Base-by-base conservation (phyloP, 2,888 invertebrate genomes). In the Calephelis perditalis region DNA sequence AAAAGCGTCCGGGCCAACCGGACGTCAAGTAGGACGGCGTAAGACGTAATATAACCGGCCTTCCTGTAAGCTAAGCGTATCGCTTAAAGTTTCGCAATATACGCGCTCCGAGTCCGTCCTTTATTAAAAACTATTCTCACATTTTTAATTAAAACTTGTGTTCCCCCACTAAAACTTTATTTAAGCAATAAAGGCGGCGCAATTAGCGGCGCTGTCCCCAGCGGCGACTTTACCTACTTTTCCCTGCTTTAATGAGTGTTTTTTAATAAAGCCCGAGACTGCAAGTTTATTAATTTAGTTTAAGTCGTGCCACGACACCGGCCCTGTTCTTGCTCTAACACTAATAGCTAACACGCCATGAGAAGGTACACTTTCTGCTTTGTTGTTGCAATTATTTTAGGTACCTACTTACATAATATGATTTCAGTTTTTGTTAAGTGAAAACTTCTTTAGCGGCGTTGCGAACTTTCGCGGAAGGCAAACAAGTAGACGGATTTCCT, bases 81-180 rank as follows among this genome's bases (percentile, higher is more conserved):
- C 82, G 86, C 84, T 86, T 84, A 87, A 89, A 90, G 87, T 90
- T 90, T 89, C 76, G 89, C 88, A 90, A 90, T 90, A 89, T 89
- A 86, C 87, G 89, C 84, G 84, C 82, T 75, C 80, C 78, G 75
- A 82, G 85, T 81, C 82, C 80, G 84, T 86, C 87, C 86, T 88
- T 89, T 89, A 89, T 89, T 90, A 90, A 89, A 90, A 89, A 90
- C 90, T 90, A 90, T 90, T 89, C 86, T 88, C 86, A 86, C 89
- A 89, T 89, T 90, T 90, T 90, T 90, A 90, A 90, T 89, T 90
- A 89, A 90, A 90, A 89, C 89, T 90, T 89, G 86, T 88, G 87
- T 87, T 88, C 85, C 84, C 83, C 82, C 84, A 86, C 89, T 89
- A 87, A 89, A 90, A 90, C 88, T 89, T 90, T 90, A 90, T 89